A percentile compares a stretch with the other conserved stretches of the same genome.
These are phyloP conservation scores for Brevimyrus niger DNA, from an alignment of 2,113 vertebrate genomes.

Conservation along the genomic window DNA sequence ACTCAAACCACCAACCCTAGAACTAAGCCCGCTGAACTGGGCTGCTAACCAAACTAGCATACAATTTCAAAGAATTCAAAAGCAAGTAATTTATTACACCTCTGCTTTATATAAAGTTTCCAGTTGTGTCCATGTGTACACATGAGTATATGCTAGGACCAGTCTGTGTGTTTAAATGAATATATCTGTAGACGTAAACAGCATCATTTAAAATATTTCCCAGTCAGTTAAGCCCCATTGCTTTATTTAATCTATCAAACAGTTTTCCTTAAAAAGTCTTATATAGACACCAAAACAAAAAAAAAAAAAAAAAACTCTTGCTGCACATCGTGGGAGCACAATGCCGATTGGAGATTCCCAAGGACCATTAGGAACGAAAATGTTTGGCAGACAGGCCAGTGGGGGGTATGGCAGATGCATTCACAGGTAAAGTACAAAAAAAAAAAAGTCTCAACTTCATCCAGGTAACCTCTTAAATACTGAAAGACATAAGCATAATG, in stretches of 20 bases:
- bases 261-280: conserved; percentile 52
- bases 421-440: conserved; percentile 44
- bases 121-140: conserved; percentile 61
- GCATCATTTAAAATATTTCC: conserved; percentile 41
- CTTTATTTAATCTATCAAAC: conserved; percentile 47
- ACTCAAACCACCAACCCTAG: neutral
- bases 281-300: conserved; percentile 25
- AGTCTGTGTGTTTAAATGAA: conserved; percentile 51
- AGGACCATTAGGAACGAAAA: neutral
- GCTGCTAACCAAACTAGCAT: neutral
- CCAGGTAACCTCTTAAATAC: conserved; percentile 61
- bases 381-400: conserved; percentile 36
- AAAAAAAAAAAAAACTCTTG: neutral
- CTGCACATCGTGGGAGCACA: neutral
- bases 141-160: conserved; percentile 46
- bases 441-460: conserved; percentile 44
- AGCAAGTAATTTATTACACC: conserved; percentile 71
- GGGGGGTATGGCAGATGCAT: conserved; percentile 43
- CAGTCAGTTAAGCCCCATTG: conserved; percentile 36
- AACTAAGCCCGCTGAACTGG: neutral
- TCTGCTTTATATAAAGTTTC: conserved; percentile 63
- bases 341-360: neutral
- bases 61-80: conserved; percentile 15
- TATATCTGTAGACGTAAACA: conserved; percentile 57
- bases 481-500: conserved; percentile 47